These are phyloP conservation scores for Papilio dardanus DNA, from an alignment of 1,140 invertebrate genomes.

Conservation along the genomic window DNA sequence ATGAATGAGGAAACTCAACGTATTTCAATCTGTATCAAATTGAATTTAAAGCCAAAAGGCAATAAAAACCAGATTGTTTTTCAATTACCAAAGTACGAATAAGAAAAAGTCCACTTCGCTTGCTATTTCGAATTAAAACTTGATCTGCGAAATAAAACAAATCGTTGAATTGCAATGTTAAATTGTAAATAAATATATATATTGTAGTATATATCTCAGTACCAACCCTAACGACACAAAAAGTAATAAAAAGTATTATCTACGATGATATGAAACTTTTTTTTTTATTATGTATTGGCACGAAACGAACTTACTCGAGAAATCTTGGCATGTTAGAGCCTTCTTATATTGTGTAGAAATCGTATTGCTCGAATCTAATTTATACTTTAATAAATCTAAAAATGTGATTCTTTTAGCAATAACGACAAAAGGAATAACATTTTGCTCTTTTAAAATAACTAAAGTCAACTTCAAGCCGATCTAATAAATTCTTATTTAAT, in stretches of 20 bases:
- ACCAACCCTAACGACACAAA: conserved; percentile 5
- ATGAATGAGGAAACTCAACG: conserved; percentile 1
- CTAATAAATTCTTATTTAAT: neutral
- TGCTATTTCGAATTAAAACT: conserved; percentile 23
- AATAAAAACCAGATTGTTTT: conserved; percentile 23
- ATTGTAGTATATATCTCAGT: neutral
- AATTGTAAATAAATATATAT: neutral
- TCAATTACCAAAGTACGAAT: conserved; percentile 25
- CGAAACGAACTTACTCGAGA: conserved; percentile 47
- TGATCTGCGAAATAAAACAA: neutral
- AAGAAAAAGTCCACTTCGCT: conserved; percentile 5
- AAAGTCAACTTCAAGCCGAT: neutral
- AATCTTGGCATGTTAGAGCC: conserved; percentile 65
- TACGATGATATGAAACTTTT: conserved; percentile 29
- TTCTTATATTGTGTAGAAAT: conserved; percentile 55
- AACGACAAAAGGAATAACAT: conserved; percentile 4
- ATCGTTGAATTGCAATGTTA: neutral
- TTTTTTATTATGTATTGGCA: conserved; percentile 52
- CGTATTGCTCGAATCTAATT: conserved; percentile 58
- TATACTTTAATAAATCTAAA: conserved; percentile 55
- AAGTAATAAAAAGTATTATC: conserved; percentile 32
- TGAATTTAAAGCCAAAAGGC: conserved; percentile 6
- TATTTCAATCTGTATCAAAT: conserved; percentile 19
- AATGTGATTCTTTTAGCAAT: conserved; percentile 52
- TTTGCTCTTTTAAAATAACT: conserved; percentile 11